Evolutionary conservation across 2,888 invertebrate genomes (phyloP).

Genomic region (Netelia fuscicornis): DNA sequence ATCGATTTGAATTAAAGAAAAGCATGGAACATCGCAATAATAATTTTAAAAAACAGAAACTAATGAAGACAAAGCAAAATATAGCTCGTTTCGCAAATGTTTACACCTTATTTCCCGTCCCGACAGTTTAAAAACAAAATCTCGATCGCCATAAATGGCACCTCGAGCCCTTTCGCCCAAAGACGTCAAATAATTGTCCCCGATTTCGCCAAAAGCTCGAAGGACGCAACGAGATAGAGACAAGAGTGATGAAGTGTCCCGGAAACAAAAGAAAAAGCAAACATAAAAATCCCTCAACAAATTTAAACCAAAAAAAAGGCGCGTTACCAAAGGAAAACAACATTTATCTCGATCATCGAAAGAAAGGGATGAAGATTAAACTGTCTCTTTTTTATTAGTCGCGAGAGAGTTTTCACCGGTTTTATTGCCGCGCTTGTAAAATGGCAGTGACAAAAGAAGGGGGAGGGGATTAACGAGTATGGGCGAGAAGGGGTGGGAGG

Average conservation of each 20-base stretch:
- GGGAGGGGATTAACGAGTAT: constrained; percentile 31
- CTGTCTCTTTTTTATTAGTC: constrained; percentile 54
- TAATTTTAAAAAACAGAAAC: too few species aligned
- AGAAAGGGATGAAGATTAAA: constrained; percentile 19
- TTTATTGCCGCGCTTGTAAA: constrained; percentile 70
- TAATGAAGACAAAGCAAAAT: not conserved
- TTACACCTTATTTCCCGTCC: not conserved
- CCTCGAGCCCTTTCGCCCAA: not conserved
- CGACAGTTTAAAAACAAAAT: not conserved
- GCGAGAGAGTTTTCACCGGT: constrained; percentile 57
- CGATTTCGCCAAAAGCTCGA: constrained; percentile 13
- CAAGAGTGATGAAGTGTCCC: constrained; percentile 10
- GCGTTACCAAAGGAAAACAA: constrained; percentile 10
- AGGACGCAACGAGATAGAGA: constrained; percentile 5
- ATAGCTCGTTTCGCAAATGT: not conserved
- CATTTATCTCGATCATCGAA: constrained; percentile 8
- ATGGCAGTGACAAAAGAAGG: constrained; percentile 61
- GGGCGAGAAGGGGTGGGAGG: not conserved
- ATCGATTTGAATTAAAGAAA: too few species aligned
- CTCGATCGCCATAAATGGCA: not conserved
- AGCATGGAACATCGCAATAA: too few species aligned
- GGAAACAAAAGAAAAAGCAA: not conserved
- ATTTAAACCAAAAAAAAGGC: not conserved
- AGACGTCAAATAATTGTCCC: constrained; percentile 59
- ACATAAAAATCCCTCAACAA: constrained; percentile 9